phyloP scores from a whole-genome alignment of 2,113 vertebrate species.

The Neodon shergylaensis region DNA sequence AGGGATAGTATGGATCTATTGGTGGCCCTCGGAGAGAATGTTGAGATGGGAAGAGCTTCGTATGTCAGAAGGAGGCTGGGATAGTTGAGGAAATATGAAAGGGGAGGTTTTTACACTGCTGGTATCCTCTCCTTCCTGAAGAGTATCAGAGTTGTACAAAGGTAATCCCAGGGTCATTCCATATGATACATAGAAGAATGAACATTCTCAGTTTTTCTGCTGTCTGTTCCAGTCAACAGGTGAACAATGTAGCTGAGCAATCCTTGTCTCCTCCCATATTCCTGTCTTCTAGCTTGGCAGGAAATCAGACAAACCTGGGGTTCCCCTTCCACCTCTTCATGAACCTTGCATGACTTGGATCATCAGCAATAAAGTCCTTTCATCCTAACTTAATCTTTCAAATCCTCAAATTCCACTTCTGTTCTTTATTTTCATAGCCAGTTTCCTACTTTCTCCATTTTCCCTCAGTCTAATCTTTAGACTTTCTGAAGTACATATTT shows the following conservation, averaged over 20 bases:
- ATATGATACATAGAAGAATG: not conserved
- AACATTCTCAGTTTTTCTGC: not conserved
- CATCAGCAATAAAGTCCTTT: not conserved
- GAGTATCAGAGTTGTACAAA: not conserved
- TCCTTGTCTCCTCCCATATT: not conserved
- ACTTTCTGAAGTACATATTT: conserved; percentile 21
- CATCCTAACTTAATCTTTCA: not conserved
- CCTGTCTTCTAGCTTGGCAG: not conserved
- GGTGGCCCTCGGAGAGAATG: not conserved
- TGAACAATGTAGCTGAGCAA: not conserved
- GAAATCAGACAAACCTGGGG: not conserved
- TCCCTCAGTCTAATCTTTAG: not conserved
- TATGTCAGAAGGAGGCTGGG: not conserved
- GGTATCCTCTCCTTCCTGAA: not conserved
- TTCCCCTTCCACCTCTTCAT: not conserved
- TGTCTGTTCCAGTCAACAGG: not conserved
- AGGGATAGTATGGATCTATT: not conserved
- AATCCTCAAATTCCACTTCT: not conserved
- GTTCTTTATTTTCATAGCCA: not conserved
- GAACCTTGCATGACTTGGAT: not conserved
- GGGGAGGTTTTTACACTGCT: not conserved
- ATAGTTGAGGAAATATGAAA: not conserved
- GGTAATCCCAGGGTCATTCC: not conserved
- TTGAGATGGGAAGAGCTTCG: not conserved
- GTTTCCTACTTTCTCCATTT: not conserved